Evolutionary conservation across 2,113 vertebrate genomes (phyloP), one percentile per base, ranked within the genome.

Genomic region (Chamaetylas fuelleborni): DNA sequence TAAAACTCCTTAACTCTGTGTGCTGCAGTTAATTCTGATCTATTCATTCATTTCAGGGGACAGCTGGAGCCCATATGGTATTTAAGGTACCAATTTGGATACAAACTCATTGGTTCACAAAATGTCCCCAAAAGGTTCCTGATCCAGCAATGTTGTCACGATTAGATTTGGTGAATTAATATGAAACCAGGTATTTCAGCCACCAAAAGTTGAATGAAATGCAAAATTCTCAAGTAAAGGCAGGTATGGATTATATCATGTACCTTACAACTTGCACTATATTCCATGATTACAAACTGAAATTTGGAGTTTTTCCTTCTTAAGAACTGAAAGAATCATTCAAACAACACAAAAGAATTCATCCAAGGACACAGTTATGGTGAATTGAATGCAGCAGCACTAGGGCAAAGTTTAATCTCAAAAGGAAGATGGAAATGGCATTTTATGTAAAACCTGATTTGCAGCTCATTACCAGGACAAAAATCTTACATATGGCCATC

Each of bases 131-230:
- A 13, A 86, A 64, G 11, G 24, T 51, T 77, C 24, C 54, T 73
- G 40, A 22, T 31, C 34, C 14, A 60, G 31, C 57, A 81, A 23
- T 29, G 22, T 11, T 47, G 9, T 57, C 6, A 0, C 0, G 1
- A 7, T 15, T 29, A 15, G 1, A 57, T 67, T 47, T 79, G 8
- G 1, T 34, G 36, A 70, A 4, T 23, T 45, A 54, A 29, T 74
- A 6, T 34, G 31, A 65, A 88, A 51, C 8, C 8, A 67, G 16
- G 45, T 54, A 34, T 2, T 4, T 40, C 12, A 38, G 53, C 11
- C 48, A 51, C 26, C 23, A 51, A 53, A 74, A 76, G 8, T 1
- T 53, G 19, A 60, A 38, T 7, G 33, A 19, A 48, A 53, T 31
- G 19, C 28, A 91, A 50, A 74, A 79, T 81, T 82, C 53, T 22